phyloP scores from a whole-genome alignment of 92 coral and sea anemone species.

The Palythoa grandiflora region DNA sequence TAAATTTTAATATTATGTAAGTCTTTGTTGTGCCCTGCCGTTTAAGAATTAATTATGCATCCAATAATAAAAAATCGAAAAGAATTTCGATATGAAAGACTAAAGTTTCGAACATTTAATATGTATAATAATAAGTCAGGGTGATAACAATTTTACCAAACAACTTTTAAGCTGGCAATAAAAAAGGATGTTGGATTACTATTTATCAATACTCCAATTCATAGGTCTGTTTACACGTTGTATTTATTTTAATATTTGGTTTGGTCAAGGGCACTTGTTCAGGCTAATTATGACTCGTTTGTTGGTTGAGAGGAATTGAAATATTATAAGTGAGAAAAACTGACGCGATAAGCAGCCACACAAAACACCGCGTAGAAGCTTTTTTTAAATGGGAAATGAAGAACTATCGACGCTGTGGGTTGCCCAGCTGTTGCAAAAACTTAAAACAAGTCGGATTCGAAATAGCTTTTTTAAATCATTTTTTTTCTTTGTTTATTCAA shows the following conservation, averaged over 20 bases:
- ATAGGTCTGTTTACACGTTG: not conserved
- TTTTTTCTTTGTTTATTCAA: slow-evolving; percentile 8
- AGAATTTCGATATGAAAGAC: not conserved
- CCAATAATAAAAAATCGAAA: not conserved
- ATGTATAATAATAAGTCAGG: too few species aligned
- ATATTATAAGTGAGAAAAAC: not conserved
- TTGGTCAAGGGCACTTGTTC: not conserved
- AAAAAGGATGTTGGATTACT: not conserved
- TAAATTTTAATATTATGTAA: not conserved
- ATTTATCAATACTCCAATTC: not conserved
- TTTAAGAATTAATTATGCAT: not conserved
- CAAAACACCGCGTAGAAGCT: not conserved
- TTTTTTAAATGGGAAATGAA: slow-evolving; percentile 10
- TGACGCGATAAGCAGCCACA: not conserved
- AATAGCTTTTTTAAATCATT: not conserved
- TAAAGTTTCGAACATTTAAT: not conserved
- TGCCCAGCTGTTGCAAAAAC: not conserved
- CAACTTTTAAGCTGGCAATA: not conserved
- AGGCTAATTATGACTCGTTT: not conserved
- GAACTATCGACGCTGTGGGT: slow-evolving; percentile 10
- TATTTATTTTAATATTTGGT: slow-evolving; percentile 20
- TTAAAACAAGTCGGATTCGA: not conserved
- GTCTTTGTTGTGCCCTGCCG: not conserved
- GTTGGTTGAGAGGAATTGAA: not conserved
- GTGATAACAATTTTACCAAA: not conserved